Base-by-base conservation (phyloP, 30 jellyfish, hydroid and myxozoan species). In the Phacellophora camtschatica region DNA sequence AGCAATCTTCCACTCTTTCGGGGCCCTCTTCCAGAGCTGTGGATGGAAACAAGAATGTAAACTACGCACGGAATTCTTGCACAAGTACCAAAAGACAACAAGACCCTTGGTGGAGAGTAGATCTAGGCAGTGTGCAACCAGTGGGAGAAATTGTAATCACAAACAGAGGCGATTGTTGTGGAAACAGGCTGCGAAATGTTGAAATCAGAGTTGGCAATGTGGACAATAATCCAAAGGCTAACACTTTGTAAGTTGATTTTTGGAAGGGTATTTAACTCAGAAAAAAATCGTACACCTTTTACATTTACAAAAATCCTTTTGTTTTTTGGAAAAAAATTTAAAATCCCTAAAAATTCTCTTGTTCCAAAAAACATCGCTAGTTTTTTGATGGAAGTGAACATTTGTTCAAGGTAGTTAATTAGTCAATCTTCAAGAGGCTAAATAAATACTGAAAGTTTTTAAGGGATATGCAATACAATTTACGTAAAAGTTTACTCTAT, bases 31-130 rank as follows among this genome's bases (percentile, higher is more conserved):
- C 83, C n/a, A 61, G 67, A 78, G 90, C 90, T 12, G 62, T 48
- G 30, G 90, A 78, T 48, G 90, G 90, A 46, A 61, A 39, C 42
- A 61, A 57, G 45, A 30, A 45, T n/a, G 69, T 54, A 5, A 43
- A 68, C 36, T 78, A 46, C 28, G 57, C 5, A 45, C 39, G 29
- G 5, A 25, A 32, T 27, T 78, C 90, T 1, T 78, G 90, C 49
- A 28, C 90, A 27, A 55, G 29, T 61, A 78, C 90, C 12, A 19
- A 10, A 25, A 78, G 82, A 50, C 71, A 78, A 33, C 24, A 23
- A 13, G n/a, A 37, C 27, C 90, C 90, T 18, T 78, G 90, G 90
- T 78, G 90, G 90, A 29, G 90, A 49, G 90, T 78, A 0, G 90
- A 78, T 22, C 67, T 78, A 29, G 90, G 90, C 4, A 49, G 63